A percentile compares a stretch with the other conserved stretches of the same genome.
Conservation (phyloP, 2,113 vertebrate genomes). For the Hemichromis elongatus region DNA sequence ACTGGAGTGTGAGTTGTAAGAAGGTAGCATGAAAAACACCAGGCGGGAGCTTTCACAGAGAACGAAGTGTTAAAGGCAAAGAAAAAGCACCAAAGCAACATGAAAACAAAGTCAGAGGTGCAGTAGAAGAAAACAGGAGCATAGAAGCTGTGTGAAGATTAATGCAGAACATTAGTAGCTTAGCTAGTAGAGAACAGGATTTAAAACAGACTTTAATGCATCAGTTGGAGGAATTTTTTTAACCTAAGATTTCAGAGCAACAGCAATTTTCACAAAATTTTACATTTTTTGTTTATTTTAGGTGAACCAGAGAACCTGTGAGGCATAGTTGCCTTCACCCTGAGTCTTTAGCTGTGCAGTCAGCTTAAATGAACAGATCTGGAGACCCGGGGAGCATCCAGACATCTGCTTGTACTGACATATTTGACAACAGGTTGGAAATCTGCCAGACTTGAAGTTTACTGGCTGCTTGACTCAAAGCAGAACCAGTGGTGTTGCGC, state of each 20-base stretch:
- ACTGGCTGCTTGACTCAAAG: constrained; percentile 1
- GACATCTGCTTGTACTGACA: constrained; percentile 15
- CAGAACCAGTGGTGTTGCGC: neutral
- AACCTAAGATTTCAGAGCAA: neutral
- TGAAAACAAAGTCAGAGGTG: neutral
- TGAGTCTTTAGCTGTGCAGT: constrained; percentile 3
- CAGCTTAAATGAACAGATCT: constrained; percentile 25
- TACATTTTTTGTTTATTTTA: constrained; percentile 1
- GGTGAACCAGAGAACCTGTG: neutral
- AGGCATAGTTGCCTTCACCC: constrained; percentile 13
- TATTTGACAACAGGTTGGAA: constrained; percentile 33
- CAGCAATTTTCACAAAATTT: neutral
- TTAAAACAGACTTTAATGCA: neutral
- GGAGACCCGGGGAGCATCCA: neutral
- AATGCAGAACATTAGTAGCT: neutral
- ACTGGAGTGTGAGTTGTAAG: neutral
- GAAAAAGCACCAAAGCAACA: neutral
- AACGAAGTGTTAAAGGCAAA: constrained; percentile 17
- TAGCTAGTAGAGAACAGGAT: neutral
- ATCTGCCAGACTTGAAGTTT: constrained; percentile 29
- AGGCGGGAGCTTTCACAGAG: constrained; percentile 19
- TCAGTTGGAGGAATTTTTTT: neutral
- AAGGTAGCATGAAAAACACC: constrained; percentile 21
- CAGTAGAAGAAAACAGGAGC: neutral
- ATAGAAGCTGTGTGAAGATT: neutral